Evolutionary conservation across 2,797 vertebrate species (phyloP).

Genomic region (Gastrophryne carolinensis): DNA sequence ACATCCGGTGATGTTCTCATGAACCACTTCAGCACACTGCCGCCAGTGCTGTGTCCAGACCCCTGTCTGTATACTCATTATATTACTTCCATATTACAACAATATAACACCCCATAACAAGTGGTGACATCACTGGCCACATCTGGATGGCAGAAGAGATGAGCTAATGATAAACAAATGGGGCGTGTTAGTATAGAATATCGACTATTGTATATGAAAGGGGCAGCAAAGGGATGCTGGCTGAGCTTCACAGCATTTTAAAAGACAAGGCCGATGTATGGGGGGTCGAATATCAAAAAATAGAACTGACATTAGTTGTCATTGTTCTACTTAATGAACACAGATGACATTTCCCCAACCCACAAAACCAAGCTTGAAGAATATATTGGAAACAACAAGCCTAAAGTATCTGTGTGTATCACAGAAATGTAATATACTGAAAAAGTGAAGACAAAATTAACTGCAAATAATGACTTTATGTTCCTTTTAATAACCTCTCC

Average conservation of each 20-base stretch:
- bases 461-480: too few species aligned
- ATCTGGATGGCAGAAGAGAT: slow-evolving; percentile 11
- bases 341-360: neutral
- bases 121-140: neutral
- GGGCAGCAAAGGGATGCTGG: neutral
- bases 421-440: too few species aligned
- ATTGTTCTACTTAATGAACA: neutral
- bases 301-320: neutral
- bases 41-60: neutral
- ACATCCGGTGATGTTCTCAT: neutral
- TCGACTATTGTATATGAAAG: neutral
- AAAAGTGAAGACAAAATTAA: too few species aligned
- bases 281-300: neutral
- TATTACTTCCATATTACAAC: slow-evolving; percentile 1
- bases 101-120: slow-evolving; percentile 9
- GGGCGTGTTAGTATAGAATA: neutral
- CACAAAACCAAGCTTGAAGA: too few species aligned
- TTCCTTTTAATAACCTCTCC: too few species aligned
- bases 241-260: neutral
- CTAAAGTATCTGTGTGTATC: too few species aligned
- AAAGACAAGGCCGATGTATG: neutral
- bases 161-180: neutral
- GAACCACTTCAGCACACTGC: neutral
- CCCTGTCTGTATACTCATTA: neutral
- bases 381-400: too few species aligned